Base-by-base conservation (phyloP, 2,113 vertebrate species). In the Malurus alboscapulatus region DNA sequence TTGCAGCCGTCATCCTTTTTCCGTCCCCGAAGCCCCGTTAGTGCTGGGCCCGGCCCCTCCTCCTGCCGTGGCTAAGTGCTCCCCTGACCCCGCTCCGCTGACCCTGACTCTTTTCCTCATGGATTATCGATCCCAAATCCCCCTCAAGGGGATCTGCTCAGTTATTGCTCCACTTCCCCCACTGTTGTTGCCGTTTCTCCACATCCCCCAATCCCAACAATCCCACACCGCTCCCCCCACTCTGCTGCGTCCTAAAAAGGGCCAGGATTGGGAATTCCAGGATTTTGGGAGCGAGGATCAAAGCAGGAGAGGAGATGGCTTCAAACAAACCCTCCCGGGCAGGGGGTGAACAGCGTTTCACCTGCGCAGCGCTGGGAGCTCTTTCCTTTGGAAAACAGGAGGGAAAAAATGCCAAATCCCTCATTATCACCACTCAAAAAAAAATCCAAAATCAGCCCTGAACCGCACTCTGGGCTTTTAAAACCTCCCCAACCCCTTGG, bases 161-260 rank as follows among this genome's bases (percentile, higher is more conserved):
- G 5, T 19, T 4, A 3, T 1, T 7, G 16, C 63, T 32, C 20
- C 54, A 1, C 30, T 58, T n/a, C 11, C 2, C 32, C 34, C 45
- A 4, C 38, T 34, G 51, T 62, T 16, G 18, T 8, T 9, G 1
- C 44, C 3, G 30, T 27, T 9, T 11, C 47, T 11, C 53, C 4
- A 7, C 51, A 20, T 18, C 38, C 26, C 47, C 3, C 2, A 2
- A 1, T 9, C 32, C 48, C 62, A 12, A 8, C 12, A 9, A 24
- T 6, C 54, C 80, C n/a, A 0, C 48, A 0, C 18, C 1, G 3
- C 55, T 27, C 36, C 34, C 77, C 8, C 1, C 15, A 4, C 45
- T 3, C 11, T 3, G 3, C 58, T 7, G 36, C 17, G 2, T 5
- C 58, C 48, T 10, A 14, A 8, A 1, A 7, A 57, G 50, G 3